Evolutionary conservation across 1,140 invertebrate genomes (phyloP).

Genomic region (Ptiloglossa arizonensis): DNA sequence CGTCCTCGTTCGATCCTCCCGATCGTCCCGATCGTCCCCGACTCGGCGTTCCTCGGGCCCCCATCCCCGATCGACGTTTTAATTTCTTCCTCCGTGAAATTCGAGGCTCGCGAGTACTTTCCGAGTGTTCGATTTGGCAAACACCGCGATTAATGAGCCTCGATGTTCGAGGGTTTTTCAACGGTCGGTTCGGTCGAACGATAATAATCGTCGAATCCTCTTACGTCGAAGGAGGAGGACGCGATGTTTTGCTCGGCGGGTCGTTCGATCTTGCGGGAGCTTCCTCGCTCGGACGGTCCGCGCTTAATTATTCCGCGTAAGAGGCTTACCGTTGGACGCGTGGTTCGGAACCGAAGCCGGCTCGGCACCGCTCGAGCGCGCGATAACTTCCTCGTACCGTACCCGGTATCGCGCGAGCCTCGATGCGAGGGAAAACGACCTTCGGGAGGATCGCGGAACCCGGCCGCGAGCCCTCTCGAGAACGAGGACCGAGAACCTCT

Average conservation of each 20-base stretch:
- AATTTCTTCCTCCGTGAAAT: not conserved
- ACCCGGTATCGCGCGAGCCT: not conserved
- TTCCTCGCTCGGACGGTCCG: slow-evolving; percentile 21
- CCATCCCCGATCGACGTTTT: not conserved
- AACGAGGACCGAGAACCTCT: too few relatives aligned
- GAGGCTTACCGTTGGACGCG: slow-evolving; percentile 66
- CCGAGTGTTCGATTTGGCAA: too few relatives aligned
- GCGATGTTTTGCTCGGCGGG: slow-evolving; percentile 39
- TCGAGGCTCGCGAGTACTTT: too few relatives aligned
- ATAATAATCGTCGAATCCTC: slow-evolving; percentile 62
- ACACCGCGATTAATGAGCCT: not conserved
- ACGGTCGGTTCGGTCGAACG: slow-evolving; percentile 44
- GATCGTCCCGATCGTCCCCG: not conserved
- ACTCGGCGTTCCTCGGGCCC: not conserved
- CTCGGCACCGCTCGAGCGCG: slow-evolving; percentile 57
- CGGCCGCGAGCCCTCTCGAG: too few relatives aligned
- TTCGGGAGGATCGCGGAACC: not conserved
- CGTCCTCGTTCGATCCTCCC: not conserved
- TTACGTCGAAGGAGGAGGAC: slow-evolving; percentile 35
- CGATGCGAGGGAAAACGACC: not conserved
- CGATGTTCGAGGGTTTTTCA: slow-evolving; percentile 30
- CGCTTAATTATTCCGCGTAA: slow-evolving; percentile 64
- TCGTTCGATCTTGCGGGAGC: slow-evolving; percentile 45
- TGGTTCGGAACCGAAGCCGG: slow-evolving; percentile 57
- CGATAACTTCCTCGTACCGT: slow-evolving; percentile 52